A percentile compares a stretch with the other conserved stretches of the same genome.
Conservation (phyloP, 1,140 invertebrate species). For the Drosophila ercepeae region DNA sequence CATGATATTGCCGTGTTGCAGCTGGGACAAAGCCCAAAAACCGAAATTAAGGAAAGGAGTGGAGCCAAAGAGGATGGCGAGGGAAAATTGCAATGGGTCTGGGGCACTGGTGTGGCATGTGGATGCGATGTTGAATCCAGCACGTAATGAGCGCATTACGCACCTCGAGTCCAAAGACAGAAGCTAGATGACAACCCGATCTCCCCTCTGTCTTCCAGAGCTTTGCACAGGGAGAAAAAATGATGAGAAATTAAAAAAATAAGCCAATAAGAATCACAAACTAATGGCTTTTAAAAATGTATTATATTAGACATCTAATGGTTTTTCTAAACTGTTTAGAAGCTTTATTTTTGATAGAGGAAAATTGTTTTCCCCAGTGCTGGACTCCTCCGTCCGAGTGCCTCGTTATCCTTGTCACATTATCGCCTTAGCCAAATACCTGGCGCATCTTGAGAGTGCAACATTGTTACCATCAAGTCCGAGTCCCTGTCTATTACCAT, state of each 20-base stretch:
- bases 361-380: constrained; percentile 10
- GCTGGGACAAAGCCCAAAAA: constrained; percentile 45
- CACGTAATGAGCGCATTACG: constrained; percentile 81
- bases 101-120: constrained; percentile 52
- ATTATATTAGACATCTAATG: too few relatives aligned
- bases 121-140: constrained; percentile 63
- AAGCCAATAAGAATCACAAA: too few relatives aligned
- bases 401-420: constrained; percentile 80
- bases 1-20: constrained; percentile 68
- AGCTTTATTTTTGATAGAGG: background rate
- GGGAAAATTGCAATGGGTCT: constrained; percentile 9
- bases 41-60: constrained; percentile 37
- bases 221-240: constrained; percentile 13
- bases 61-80: background rate
- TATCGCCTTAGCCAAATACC: constrained; percentile 78
- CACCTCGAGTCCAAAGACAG: constrained; percentile 29
- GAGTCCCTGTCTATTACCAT: constrained; percentile 46
- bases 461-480: constrained; percentile 73
- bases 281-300: too few relatives aligned
- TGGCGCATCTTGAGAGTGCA: constrained; percentile 70
- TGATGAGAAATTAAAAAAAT: background rate
- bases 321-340: background rate
- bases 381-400: constrained; percentile 24
- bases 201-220: background rate
- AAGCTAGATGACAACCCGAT: constrained; percentile 52